phyloP scores from a whole-genome alignment of 2,113 vertebrate genomes.

The Platanista minor region DNA sequence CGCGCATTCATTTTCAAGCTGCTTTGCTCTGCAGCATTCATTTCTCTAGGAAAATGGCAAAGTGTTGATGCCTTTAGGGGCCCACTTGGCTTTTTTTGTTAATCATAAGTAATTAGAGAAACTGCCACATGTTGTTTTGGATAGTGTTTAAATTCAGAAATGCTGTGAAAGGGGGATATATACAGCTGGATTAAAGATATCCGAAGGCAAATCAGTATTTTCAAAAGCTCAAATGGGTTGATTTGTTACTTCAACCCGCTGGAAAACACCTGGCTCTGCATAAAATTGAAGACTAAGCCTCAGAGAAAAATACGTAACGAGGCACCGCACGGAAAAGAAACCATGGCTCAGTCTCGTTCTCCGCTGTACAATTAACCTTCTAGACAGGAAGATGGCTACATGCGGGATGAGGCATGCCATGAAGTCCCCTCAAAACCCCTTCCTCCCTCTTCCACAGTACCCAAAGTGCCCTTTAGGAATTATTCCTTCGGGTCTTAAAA shows the following conservation, averaged over 20 bases:
- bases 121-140: conserved; percentile 67
- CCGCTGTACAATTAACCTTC: conserved; percentile 32
- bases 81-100: conserved; percentile 63
- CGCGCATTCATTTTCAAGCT: conserved; percentile 12
- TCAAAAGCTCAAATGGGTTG: conserved; percentile 68
- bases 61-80: conserved; percentile 27
- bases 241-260: conserved; percentile 64
- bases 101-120: conserved; percentile 73
- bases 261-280: conserved; percentile 58
- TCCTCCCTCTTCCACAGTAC: background rate
- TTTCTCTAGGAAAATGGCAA: conserved; percentile 52
- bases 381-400: background rate
- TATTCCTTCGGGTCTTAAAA: background rate
- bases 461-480: background rate
- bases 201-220: conserved; percentile 62
- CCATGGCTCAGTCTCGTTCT: background rate
- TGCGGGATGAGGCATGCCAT: background rate
- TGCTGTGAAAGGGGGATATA: conserved; percentile 41
- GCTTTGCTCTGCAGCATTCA: conserved; percentile 12
- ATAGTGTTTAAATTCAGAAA: conserved; percentile 61
- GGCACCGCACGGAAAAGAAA: conserved; percentile 33
- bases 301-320: conserved; percentile 44
- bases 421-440: background rate
- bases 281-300: conserved; percentile 53
- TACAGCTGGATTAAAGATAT: conserved; percentile 50